A percentile compares a stretch with the other conserved stretches of the same genome.
These are phyloP conservation scores for Girardia tigrina DNA, from an alignment of 2,888 invertebrate species.

Conservation along the genomic window DNA sequence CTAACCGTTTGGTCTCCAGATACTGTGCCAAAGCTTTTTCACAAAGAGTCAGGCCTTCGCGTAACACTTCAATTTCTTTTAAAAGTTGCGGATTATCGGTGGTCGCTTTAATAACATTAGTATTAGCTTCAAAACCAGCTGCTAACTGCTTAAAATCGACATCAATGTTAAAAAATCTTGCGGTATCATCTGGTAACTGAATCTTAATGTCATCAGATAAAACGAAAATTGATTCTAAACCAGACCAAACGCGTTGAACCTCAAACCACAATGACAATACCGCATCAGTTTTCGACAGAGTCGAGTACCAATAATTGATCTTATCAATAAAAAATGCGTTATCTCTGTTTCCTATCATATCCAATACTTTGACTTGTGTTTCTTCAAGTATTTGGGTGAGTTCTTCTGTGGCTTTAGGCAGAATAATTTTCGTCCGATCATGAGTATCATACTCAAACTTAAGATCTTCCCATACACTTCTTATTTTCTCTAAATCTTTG, in stretches of 20 bases:
- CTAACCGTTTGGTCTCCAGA: constrained; percentile 81
- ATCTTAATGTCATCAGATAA: constrained; percentile 87
- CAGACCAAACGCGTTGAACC: constrained; percentile 89
- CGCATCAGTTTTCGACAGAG: constrained; percentile 78
- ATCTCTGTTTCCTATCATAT: constrained; percentile 89
- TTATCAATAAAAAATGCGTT: constrained; percentile 85
- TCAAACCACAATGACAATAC: constrained; percentile 64
- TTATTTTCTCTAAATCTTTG: constrained; percentile 73
- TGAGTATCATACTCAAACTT: constrained; percentile 72
- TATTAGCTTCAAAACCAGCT: constrained; percentile 63
- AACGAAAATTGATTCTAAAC: constrained; percentile 90
- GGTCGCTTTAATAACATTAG: constrained; percentile 77
- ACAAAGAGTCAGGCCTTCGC: constrained; percentile 71
- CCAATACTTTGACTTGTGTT: constrained; percentile 85
- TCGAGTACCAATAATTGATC: constrained; percentile 82
- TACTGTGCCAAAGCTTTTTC: constrained; percentile 92
- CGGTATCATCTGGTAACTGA: constrained; percentile 80
- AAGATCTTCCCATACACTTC: constrained; percentile 79
- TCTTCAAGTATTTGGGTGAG: constrained; percentile 89
- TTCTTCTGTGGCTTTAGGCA: constrained; percentile 79
- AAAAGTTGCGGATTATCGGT: constrained; percentile 65
- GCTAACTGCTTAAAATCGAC: constrained; percentile 65
- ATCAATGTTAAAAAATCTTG: constrained; percentile 77
- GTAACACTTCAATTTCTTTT: constrained; percentile 65
- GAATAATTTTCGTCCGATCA: constrained; percentile 67